Conservation (phyloP, 2,797 vertebrate genomes). For the Anabas testudineus region DNA sequence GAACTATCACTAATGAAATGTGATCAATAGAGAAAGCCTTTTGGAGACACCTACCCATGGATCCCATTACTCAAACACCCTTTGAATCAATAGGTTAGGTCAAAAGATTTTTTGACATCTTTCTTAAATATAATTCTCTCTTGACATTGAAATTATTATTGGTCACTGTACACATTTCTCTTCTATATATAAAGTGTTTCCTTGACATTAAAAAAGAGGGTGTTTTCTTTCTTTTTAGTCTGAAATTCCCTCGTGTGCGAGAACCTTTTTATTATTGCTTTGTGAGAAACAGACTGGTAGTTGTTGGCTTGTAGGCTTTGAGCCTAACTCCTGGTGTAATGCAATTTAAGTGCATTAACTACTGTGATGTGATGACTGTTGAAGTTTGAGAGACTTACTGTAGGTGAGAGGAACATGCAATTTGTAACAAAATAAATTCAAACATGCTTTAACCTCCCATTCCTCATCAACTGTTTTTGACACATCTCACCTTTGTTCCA, state of each 20-base stretch:
- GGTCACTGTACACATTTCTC: background rate
- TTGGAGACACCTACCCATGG: conserved; percentile 50
- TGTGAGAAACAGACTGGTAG: background rate
- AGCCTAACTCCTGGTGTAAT: conserved; percentile 35
- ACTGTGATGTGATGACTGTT: conserved; percentile 30
- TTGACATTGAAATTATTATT: background rate
- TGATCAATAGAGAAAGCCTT: conserved; percentile 73
- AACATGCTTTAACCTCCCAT: conserved; percentile 30
- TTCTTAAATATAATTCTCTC: background rate
- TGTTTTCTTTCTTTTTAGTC: background rate
- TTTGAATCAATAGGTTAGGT: conserved; percentile 18
- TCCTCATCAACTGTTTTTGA: conserved; percentile 66
- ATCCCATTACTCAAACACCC: conserved; percentile 58
- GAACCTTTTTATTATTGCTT: no score
- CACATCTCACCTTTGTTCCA: conserved; percentile 51
- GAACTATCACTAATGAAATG: conserved; percentile 68
- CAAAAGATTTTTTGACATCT: background rate
- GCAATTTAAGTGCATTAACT: conserved; percentile 37
- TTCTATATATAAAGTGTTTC: background rate
- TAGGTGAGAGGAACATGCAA: conserved; percentile 9
- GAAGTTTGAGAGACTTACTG: conserved; percentile 12
- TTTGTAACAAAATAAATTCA: conserved; percentile 29
- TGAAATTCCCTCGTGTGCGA: no score
- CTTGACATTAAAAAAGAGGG: background rate
- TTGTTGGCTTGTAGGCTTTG: conserved; percentile 3